phyloP scores from a whole-genome alignment of 2,113 vertebrate genomes.

The Leucosticte australis region DNA sequence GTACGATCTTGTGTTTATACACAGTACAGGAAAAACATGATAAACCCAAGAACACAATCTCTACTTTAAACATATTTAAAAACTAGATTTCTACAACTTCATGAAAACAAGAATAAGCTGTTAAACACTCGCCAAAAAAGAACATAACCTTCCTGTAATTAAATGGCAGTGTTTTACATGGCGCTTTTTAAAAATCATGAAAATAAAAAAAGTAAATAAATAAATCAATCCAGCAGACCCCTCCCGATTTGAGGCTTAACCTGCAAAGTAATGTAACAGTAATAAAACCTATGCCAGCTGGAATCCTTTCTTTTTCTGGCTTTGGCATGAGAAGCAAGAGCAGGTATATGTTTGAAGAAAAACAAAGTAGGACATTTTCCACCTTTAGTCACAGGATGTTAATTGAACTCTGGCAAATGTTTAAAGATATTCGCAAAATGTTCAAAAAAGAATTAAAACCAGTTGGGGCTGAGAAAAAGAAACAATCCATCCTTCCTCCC shows the following conservation, averaged over 20 bases:
- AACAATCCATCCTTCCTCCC: slow-evolving; percentile 43
- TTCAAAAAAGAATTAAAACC: slow-evolving; percentile 75
- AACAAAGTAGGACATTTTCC: slow-evolving; percentile 74
- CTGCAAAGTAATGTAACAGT: slow-evolving; percentile 68
- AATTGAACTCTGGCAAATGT: slow-evolving; percentile 78
- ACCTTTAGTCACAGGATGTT: slow-evolving; percentile 71
- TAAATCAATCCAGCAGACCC: slow-evolving; percentile 62
- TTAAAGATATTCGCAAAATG: slow-evolving; percentile 74
- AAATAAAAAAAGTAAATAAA: slow-evolving; percentile 72
- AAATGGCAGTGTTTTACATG: slow-evolving; percentile 63
- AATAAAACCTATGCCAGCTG: slow-evolving; percentile 71
- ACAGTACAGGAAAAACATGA: slow-evolving; percentile 66
- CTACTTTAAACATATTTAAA: slow-evolving; percentile 58
- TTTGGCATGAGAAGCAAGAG: slow-evolving; percentile 35
- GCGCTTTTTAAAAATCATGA: slow-evolving; percentile 59
- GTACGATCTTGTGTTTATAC: slow-evolving; percentile 57
- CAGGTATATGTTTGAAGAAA: slow-evolving; percentile 62
- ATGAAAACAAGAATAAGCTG: slow-evolving; percentile 57
- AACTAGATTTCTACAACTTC: slow-evolving; percentile 44
- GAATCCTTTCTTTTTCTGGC: slow-evolving; percentile 48
- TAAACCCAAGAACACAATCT: slow-evolving; percentile 56
- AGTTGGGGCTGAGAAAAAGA: slow-evolving; percentile 65
- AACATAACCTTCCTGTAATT: slow-evolving; percentile 71
- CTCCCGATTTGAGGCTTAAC: slow-evolving; percentile 64
- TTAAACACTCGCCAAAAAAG: slow-evolving; percentile 43